Conservation (phyloP, 92 coral and sea anemone genomes). For the Palythoa caribaeorum region DNA sequence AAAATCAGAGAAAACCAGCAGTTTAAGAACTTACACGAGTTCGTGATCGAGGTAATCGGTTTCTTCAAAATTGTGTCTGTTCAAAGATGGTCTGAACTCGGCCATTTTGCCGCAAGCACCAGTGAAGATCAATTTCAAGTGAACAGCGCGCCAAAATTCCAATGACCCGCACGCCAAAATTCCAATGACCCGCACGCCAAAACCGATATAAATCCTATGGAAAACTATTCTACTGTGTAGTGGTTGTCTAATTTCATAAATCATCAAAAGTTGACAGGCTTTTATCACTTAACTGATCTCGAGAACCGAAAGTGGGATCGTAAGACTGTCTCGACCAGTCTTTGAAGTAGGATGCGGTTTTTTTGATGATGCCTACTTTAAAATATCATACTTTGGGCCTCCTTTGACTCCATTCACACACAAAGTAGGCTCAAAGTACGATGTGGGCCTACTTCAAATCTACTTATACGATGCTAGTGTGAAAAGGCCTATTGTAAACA, state of each 20-base stretch:
- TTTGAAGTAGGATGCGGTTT: constrained; percentile 29
- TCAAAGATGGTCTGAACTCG: too few relatives aligned
- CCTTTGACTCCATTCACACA: constrained; percentile 7
- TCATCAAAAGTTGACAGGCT: constrained; percentile 35
- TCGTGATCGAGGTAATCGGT: too few relatives aligned
- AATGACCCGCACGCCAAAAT: not conserved
- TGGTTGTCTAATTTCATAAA: not conserved
- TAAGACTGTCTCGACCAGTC: too few relatives aligned
- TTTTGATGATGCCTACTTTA: constrained; percentile 46
- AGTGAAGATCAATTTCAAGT: too few relatives aligned
- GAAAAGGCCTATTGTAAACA: not conserved
- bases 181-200: constrained; percentile 9
- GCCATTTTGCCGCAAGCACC: too few relatives aligned
- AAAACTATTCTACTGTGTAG: not conserved
- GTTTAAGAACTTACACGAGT: too few relatives aligned
- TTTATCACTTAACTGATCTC: not conserved
- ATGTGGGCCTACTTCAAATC: constrained; percentile 20
- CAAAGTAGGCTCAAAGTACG: constrained; percentile 5
- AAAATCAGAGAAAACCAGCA: too few relatives aligned
- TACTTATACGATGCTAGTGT: not conserved
- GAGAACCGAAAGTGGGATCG: not conserved
- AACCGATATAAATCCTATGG: not conserved
- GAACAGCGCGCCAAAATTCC: not conserved
- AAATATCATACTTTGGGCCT: constrained; percentile 47
- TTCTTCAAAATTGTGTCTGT: too few relatives aligned